phyloP scores from a whole-genome alignment of 2,888 invertebrate genomes.

The Plusia festucae region DNA sequence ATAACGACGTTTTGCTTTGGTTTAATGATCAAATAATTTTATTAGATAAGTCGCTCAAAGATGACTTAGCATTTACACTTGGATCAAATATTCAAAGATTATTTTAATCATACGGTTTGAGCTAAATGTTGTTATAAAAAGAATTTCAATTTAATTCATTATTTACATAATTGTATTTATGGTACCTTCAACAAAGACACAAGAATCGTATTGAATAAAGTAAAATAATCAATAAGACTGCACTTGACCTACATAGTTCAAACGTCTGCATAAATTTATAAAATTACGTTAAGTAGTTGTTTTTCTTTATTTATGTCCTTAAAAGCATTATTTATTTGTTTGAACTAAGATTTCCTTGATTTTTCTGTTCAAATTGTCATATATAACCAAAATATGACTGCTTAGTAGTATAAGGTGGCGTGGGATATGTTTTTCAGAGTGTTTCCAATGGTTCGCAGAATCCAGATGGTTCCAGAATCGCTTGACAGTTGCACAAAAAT shows the following conservation, averaged over 20 bases:
- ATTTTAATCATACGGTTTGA: too few relatives aligned
- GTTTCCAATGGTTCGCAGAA: constrained; percentile 6
- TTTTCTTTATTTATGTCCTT: not conserved
- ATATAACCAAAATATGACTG: not conserved
- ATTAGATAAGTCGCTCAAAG: not conserved
- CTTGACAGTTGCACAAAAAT: not conserved
- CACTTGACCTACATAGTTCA: constrained; percentile 1
- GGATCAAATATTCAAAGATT: not conserved
- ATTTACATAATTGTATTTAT: too few relatives aligned
- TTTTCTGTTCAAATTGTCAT: constrained; percentile 23
- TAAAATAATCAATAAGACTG: not conserved
- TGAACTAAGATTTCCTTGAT: constrained; percentile 8
- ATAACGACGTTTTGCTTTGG: constrained; percentile 9
- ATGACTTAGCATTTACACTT: not conserved
- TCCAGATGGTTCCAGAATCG: constrained; percentile 2
- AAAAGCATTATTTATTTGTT: not conserved
- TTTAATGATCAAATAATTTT: not conserved
- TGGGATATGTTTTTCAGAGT: constrained; percentile 15
- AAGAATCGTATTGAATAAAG: not conserved
- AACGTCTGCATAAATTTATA: not conserved
- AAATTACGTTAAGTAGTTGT: not conserved
- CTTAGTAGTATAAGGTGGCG: constrained; percentile 9
- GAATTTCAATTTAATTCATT: too few relatives aligned
- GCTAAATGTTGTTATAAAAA: too few relatives aligned
- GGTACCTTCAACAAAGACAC: too few relatives aligned